A percentile compares a stretch with the other conserved stretches of the same genome.
These are phyloP conservation scores for Lutjanus argentimaculatus DNA, from an alignment of 2,797 vertebrate genomes.

Conservation along the genomic window DNA sequence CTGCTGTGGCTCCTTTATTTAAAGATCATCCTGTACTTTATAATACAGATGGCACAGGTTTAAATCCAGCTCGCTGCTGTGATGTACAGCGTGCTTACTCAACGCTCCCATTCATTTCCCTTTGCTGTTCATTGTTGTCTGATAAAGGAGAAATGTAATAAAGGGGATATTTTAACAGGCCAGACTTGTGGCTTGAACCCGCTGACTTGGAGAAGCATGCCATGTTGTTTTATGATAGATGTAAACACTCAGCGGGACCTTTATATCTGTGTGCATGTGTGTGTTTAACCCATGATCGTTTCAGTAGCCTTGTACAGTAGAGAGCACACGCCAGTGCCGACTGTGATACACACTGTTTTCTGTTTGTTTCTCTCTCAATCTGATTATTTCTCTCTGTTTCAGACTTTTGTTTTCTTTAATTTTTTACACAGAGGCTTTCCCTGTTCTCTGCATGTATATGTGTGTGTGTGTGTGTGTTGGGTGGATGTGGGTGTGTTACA, in stretches of 20 bases:
- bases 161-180: slow-evolving; percentile 34
- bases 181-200: slow-evolving; percentile 28
- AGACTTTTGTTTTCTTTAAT: background rate
- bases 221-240: slow-evolving; percentile 39
- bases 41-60: background rate
- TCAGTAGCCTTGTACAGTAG: slow-evolving; percentile 21
- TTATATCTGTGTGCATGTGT: slow-evolving; percentile 20
- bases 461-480: background rate
- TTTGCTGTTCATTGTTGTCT: slow-evolving; percentile 3
- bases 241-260: slow-evolving; percentile 23
- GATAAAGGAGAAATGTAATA: slow-evolving; percentile 26
- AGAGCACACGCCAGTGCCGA: background rate
- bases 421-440: background rate
- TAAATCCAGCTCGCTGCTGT: slow-evolving; percentile 10
- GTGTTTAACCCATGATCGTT: slow-evolving; percentile 22
- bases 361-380: background rate
- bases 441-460: background rate
- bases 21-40: background rate
- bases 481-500: slow-evolving; percentile 27
- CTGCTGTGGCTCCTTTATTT: background rate
- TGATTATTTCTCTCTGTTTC: slow-evolving; percentile 10
- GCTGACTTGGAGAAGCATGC: slow-evolving; percentile 12
- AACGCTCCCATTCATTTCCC: slow-evolving; percentile 11
- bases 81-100: background rate
- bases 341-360: background rate